Base-by-base conservation (phyloP, 2,797 vertebrate genomes). In the Poecilia wingei region DNA sequence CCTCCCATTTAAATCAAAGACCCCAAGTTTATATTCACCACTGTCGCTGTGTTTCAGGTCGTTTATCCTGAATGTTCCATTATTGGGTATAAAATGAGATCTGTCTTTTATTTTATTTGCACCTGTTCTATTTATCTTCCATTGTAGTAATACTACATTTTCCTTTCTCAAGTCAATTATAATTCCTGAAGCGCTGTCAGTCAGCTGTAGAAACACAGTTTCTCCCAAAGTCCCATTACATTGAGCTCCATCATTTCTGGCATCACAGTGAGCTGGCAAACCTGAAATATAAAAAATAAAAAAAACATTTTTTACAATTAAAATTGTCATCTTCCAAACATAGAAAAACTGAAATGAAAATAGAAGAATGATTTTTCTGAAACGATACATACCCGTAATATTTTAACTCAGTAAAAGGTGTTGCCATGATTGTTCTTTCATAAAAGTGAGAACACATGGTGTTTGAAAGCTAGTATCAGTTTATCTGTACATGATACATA, bases 221-320 rank as follows among this genome's bases (percentile, higher is more conserved):
- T 82, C 88, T 86, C 86, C 86, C 71, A 93, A 49, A 77, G 82
- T 39, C 78, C 87, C 92, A 43, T 78, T 87, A 87, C 92, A 93
- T 47, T 75, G 75, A 87, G 85, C 0, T 82, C 79, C 72, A 82
- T 78, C 0, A 70, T 1, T 0, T 85, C 73, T 86, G 82, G 46
- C 71, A 6, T 89, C 86, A 87, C 91, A 91, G 64, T 0, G 0
- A 59, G 10, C 55, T 28, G n/a, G 3, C n/a, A 59, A 28, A 59
- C 55, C 55, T 59, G 25, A 13, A 59, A 59, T 25, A 57, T 12
- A 57, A n/a, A 28, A 7, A 53, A 53, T 36, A 1, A 25, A 4
- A 28, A 59, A 28, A 59, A 3, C 13, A n/a, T 55, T 59, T 59
- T 4, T 59, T 59, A 13, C n/a, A 59, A 28, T 59, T 55, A 55